Evolutionary conservation across 2,113 vertebrate genomes (phyloP), one percentile per base, ranked within the genome.

Genomic region (Pampusana beccarii): DNA sequence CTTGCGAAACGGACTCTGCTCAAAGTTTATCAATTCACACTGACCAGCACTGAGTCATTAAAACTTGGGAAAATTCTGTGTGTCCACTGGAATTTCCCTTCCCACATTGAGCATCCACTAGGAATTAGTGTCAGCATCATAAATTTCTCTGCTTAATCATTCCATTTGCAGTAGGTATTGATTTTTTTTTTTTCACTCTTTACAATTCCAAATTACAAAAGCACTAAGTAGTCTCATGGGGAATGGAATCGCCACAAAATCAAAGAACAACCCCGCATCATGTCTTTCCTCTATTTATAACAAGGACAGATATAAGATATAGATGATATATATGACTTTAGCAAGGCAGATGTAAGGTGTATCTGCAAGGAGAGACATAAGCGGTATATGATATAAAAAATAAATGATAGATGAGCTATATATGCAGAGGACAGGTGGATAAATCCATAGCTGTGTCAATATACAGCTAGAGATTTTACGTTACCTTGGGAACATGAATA

Each of bases 191-290:
- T 46, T 64, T 62, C 20, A 48, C 38, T 75, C 57, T 54, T 42
- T 42, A 58, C 33, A 48, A 16, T 33, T 51, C 34, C 42, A 13
- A 65, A 77, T 36, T 29, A 33, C 31, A 88, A 61, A 56, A 56
- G 12, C 24, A 38, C 34, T 67, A 26, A 25, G 18, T 16, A 51
- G 20, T 31, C 44, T 67, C 9, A 10, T n/a, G 60, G 36, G 50
- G 33, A 72, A 46, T 48, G 11, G 75, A 67, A 58, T 56, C 31
- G 21, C 16, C 40, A 20, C 1, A 0, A 26, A 36, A 58, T 26
- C 6, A 13, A 74, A 81, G 36, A 38, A n/a, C 61, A 78, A 19
- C 26, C n/a, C 36, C 5, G 40, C 56, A 62, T 16, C 0, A 0
- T 16, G 11, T 8, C 21, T 62, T 83, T 79, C 83, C 12, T 84